phyloP scores from a whole-genome alignment of 2,888 invertebrate genomes.

The Dorcus parallelipipedus region DNA sequence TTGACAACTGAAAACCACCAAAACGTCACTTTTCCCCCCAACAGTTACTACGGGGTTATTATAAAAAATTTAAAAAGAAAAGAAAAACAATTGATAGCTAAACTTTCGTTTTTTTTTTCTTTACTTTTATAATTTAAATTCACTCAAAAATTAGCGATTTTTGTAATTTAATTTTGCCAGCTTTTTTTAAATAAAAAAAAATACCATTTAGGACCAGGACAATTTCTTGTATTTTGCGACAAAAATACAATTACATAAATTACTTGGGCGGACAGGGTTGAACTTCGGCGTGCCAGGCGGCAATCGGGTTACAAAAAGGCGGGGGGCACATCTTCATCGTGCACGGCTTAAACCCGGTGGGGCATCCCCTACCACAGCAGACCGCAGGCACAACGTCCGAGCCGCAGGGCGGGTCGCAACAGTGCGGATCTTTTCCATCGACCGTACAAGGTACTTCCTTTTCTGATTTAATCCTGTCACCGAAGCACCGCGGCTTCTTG shows the following conservation, averaged over 20 bases:
- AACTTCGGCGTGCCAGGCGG: constrained; percentile 41
- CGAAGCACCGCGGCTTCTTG: not conserved
- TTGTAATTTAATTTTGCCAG: too few relatives aligned
- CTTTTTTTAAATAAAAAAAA: too few relatives aligned
- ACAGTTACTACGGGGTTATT: too few relatives aligned
- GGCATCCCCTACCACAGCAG: constrained; percentile 31
- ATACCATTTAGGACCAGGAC: not conserved
- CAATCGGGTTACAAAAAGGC: constrained; percentile 40
- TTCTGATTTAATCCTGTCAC: not conserved
- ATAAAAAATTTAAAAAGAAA: too few relatives aligned
- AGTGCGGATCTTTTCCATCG: constrained; percentile 35
- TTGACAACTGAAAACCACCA: too few relatives aligned
- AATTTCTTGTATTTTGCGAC: not conserved
- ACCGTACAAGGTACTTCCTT: constrained; percentile 6
- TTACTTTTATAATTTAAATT: too few relatives aligned
- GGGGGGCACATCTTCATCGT: constrained; percentile 41
- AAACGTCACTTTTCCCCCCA: too few relatives aligned
- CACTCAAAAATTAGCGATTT: too few relatives aligned
- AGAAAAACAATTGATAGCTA: too few relatives aligned
- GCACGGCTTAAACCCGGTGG: constrained; percentile 45
- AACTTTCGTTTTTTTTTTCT: too few relatives aligned
- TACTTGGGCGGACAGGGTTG: constrained; percentile 36
- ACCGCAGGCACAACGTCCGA: constrained; percentile 4
- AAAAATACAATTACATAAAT: not conserved
- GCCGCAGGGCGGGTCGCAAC: constrained; percentile 30